Evolutionary conservation across 2,888 invertebrate genomes (phyloP).

Genomic region (Heliconius ismenius): DNA sequence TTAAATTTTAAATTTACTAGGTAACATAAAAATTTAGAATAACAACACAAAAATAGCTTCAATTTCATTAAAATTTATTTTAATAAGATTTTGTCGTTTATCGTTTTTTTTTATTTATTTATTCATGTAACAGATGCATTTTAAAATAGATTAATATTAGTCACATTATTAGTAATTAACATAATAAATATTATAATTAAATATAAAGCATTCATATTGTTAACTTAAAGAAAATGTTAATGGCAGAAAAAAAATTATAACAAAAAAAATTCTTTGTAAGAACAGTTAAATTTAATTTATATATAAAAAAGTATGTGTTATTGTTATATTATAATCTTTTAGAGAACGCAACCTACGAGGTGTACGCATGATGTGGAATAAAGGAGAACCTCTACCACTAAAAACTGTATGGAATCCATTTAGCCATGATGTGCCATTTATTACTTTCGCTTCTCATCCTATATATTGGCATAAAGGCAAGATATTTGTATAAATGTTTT

Average conservation of each 20-base stretch:
- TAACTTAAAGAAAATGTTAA: too few relatives aligned
- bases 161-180: neutral
- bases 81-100: too few relatives aligned
- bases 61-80: too few relatives aligned
- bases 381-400: conserved; percentile 85
- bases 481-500: neutral
- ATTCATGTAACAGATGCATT: neutral
- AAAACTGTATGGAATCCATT: conserved; percentile 93
- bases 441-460: conserved; percentile 91
- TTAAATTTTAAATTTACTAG: neutral
- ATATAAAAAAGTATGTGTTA: neutral
- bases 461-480: conserved; percentile 87
- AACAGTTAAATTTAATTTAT: neutral
- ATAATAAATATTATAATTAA: neutral
- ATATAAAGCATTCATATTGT: neutral
- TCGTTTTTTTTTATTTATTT: too few relatives aligned
- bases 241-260: neutral
- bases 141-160: neutral
- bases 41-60: neutral
- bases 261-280: neutral
- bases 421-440: conserved; percentile 88
- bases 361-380: conserved; percentile 89
- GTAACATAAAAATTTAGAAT: neutral
- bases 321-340: conserved; percentile 48
- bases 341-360: conserved; percentile 89